phyloP scores from a whole-genome alignment of 2,797 vertebrate species.

The Liparis tanakae region DNA sequence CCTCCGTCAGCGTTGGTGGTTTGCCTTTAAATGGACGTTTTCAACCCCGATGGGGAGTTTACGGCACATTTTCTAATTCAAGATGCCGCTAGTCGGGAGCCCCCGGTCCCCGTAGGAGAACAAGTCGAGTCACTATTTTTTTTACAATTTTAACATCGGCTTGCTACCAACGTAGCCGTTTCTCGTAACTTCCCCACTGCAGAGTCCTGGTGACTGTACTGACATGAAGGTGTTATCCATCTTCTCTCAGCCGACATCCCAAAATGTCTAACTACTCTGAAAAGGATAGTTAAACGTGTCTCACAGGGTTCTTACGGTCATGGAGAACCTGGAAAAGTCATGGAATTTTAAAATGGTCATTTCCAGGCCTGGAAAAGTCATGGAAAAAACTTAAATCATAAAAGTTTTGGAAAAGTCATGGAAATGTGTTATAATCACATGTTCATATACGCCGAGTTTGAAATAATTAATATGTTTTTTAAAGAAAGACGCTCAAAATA shows the following conservation, averaged over 20 bases:
- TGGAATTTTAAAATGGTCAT: too few relatives aligned
- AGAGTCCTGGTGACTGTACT: not conserved
- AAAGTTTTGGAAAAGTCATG: too few relatives aligned
- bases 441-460: too few relatives aligned
- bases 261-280: slow-evolving; percentile 5
- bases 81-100: not conserved
- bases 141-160: not conserved
- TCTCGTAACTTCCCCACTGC: not conserved
- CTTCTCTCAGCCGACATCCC: not conserved
- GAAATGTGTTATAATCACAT: too few relatives aligned
- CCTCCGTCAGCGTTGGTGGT: not conserved
- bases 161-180: not conserved
- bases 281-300: not conserved
- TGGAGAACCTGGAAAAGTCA: too few relatives aligned
- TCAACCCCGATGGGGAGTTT: not conserved
- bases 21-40: not conserved
- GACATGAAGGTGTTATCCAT: not conserved
- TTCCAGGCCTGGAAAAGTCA: too few relatives aligned
- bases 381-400: too few relatives aligned
- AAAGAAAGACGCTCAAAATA: too few relatives aligned
- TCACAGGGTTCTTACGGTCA: too few relatives aligned
- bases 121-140: not conserved
- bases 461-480: too few relatives aligned
- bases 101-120: not conserved
- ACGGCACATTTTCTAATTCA: not conserved